These are phyloP conservation scores for Lepidurus couesii DNA, from an alignment of 1,140 invertebrate genomes.

Conservation along the genomic window DNA sequence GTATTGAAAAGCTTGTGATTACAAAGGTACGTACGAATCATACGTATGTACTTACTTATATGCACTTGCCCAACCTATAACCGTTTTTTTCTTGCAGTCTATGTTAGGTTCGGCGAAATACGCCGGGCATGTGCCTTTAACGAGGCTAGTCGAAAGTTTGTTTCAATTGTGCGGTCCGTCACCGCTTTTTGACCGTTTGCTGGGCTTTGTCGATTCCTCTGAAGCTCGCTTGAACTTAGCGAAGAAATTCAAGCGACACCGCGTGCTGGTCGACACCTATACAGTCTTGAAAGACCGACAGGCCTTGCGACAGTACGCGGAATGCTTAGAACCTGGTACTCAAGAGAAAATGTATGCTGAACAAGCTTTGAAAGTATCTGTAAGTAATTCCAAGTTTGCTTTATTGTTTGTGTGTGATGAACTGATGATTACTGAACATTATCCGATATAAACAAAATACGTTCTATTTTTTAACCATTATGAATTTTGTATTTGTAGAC, in stretches of 20 bases:
- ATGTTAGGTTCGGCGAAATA: conserved; percentile 3
- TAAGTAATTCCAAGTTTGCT: background rate
- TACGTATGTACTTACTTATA: too few relatives aligned
- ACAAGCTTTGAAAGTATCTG: background rate
- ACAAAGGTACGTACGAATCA: background rate
- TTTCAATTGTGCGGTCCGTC: background rate
- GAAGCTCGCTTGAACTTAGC: background rate
- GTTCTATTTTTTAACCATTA: background rate
- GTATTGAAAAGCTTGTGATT: background rate
- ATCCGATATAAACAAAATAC: too few relatives aligned
- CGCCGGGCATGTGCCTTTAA: background rate
- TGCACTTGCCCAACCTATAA: too few relatives aligned
- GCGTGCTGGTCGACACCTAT: background rate
- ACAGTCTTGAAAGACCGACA: background rate
- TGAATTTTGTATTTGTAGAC: background rate
- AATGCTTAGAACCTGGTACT: background rate
- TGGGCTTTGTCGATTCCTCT: background rate
- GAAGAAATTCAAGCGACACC: conserved; percentile 7
- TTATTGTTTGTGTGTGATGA: too few relatives aligned
- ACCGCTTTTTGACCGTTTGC: background rate
- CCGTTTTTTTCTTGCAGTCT: background rate
- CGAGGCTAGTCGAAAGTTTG: background rate
- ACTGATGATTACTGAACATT: too few relatives aligned
- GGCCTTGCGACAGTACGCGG: background rate
- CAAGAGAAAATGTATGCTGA: background rate